These are phyloP conservation scores for Martes flavigula DNA, from an alignment of 2,797 vertebrate genomes.

Conservation along the genomic window DNA sequence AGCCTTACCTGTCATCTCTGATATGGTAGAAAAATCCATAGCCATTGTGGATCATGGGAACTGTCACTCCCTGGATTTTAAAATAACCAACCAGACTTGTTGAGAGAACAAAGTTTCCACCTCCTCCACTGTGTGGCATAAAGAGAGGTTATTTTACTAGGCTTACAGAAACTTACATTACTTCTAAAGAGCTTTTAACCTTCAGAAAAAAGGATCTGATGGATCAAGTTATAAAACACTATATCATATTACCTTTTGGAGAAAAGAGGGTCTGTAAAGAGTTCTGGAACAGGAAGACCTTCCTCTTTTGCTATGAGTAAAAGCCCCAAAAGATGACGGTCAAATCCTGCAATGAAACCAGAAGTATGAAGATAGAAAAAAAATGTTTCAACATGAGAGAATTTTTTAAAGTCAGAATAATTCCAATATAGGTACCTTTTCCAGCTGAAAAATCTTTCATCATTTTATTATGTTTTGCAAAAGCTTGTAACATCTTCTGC, in stretches of 20 bases:
- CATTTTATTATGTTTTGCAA: constrained; percentile 93
- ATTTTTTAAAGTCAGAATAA: background rate
- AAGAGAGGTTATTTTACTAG: constrained; percentile 56
- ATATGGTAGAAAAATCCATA: constrained; percentile 98
- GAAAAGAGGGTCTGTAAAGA: constrained; percentile 93
- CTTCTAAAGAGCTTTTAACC: constrained; percentile 27
- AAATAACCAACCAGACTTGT: constrained; percentile 96
- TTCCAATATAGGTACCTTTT: constrained; percentile 86
- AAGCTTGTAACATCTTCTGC: constrained; percentile 89
- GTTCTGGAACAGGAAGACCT: constrained; percentile 90
- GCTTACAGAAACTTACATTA: background rate
- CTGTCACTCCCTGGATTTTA: constrained; percentile 86
- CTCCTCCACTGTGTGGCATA: constrained; percentile 91
- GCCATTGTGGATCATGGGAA: constrained; percentile 94
- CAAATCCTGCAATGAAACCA: constrained; percentile 90
- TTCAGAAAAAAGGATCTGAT: background rate
- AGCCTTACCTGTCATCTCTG: constrained; percentile 92
- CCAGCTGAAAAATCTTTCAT: constrained; percentile 94
- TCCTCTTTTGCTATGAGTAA: constrained; percentile 92
- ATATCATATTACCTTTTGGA: constrained; percentile 88
- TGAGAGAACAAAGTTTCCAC: constrained; percentile 96
- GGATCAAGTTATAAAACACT: background rate
- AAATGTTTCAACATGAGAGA: background rate
- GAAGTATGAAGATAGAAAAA: constrained; percentile 59
- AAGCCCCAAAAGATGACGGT: constrained; percentile 95